Evolutionary conservation across 2,797 vertebrate species (phyloP), one percentile per base, ranked within the genome.

Genomic region (Champsocephalus esox): DNA sequence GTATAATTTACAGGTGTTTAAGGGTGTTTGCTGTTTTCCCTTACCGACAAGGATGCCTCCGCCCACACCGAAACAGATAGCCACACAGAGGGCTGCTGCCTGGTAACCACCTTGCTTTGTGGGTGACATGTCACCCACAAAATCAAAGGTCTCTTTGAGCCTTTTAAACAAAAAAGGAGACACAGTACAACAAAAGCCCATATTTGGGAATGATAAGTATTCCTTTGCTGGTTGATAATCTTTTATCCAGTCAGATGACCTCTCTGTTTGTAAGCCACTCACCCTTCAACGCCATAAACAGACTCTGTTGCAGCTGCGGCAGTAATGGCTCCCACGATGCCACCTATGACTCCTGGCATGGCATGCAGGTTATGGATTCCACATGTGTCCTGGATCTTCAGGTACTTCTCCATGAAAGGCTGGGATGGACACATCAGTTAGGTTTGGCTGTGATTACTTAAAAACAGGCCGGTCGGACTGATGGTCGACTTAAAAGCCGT

Each of bases 331-430:
- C 98, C 98, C 55, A 98, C 98, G 4, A 99, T 96, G 73, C 96
- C 97, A 0, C 98, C 98, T 17, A 99, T 95, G 60, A 99, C 74
- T 21, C 98, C 98, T 0, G 98, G 98, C 91, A 99, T 95, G 63
- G 93, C 98, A 0, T 99, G 98, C 24, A 99, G 96, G 90, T 99
- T 99, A 90, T 99, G 97, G 83, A 99, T 90, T 48, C 98, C 98
- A 50, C 98, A 99, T 0, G 98, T 99, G 86, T 99, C 98, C 76
- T 99, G 98, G 84, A 99, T 97, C 71, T 93, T 95, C 56, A 99
- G 77, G 67, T 86, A 75, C 69, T 96, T 95, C 63, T 97, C 97
- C 94, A 99, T 80, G 82, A 98, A 94, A 0, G 98, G 98, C 98
- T 99, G 75, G 12, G 59, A 28, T 10, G 77, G 19, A 73, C 0